Evolutionary conservation across 2,797 vertebrate species (phyloP), one percentile per base, ranked within the genome.

Genomic region (Premnoplex brunnescens): DNA sequence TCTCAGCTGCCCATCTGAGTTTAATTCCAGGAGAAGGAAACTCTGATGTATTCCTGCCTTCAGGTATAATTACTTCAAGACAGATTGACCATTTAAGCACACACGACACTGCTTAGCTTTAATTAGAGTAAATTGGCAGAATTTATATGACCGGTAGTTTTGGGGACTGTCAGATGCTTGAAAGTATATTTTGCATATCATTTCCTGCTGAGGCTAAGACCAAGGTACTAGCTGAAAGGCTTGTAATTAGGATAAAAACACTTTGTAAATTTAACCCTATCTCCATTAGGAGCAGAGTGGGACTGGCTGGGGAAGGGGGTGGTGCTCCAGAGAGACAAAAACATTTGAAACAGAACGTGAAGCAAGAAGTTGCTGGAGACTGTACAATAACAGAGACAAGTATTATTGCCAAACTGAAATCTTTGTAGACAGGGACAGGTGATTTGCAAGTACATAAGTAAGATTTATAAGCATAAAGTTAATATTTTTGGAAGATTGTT

Each of bases 21-120:
- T 98, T 97, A 98, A 98, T 98, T 98, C 98, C 91, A 96, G 88
- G 94, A 95, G 93, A 93, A 97, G 95, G 97, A 97, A 98, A 96
- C 96, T 94, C 95, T 97, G 98, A 98, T 98, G 96, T 97, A 97
- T 98, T 97, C 96, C 95, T 98, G 97, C 97, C 96, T 97, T 98
- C 98, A 98, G 98, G 97, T 98, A 88, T 98, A 98, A 98, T 98
- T 98, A 98, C 98, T 97, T 97, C 97, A 98, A 98, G 97, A 98
- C 96, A 97, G 98, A 98, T 97, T 97, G 98, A 98, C 97, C 41
- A 41, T 98, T 97, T 98, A 98, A 98, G 97, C 97, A 97, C 97
- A 98, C 96, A 96, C 74, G 93, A 98, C 98, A 98, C 97, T 97
- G 97, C 96, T 97, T 96, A 96, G 96, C 91, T 97, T 97, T 98